Evolutionary conservation across 2,797 vertebrate species (phyloP).

Genomic region (Falco biarmicus): DNA sequence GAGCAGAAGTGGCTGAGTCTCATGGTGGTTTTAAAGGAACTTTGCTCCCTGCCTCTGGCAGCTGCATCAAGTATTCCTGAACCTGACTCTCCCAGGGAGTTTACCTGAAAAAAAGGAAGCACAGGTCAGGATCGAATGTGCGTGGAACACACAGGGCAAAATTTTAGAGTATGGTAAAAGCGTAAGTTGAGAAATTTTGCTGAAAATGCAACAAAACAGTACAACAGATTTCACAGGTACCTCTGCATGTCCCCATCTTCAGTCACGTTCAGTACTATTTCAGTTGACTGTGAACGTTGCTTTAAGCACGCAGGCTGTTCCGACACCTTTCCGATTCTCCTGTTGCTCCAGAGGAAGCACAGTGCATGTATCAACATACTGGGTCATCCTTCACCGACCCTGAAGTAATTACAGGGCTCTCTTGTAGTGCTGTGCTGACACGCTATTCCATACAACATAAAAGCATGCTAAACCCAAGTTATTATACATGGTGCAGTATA

Average conservation of each 20-base stretch:
- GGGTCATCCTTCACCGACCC: background rate
- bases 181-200: background rate
- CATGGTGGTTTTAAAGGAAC: background rate
- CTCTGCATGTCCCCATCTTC: background rate
- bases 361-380: background rate
- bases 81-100: background rate
- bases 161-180: background rate
- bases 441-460: background rate
- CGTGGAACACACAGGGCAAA: background rate
- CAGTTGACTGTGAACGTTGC: background rate
- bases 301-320: background rate
- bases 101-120: background rate
- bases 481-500: background rate
- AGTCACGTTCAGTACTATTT: background rate
- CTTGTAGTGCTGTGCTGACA: background rate
- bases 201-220: background rate
- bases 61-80: background rate
- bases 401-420: slow-evolving; percentile 3
- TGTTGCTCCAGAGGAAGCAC: background rate
- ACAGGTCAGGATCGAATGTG: background rate
- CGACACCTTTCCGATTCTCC: background rate
- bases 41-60: background rate
- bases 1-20: background rate
- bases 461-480: background rate
- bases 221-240: background rate